Evolutionary conservation across 1,140 invertebrate species (phyloP).

Genomic region (Lepidotrigona ventralis): DNA sequence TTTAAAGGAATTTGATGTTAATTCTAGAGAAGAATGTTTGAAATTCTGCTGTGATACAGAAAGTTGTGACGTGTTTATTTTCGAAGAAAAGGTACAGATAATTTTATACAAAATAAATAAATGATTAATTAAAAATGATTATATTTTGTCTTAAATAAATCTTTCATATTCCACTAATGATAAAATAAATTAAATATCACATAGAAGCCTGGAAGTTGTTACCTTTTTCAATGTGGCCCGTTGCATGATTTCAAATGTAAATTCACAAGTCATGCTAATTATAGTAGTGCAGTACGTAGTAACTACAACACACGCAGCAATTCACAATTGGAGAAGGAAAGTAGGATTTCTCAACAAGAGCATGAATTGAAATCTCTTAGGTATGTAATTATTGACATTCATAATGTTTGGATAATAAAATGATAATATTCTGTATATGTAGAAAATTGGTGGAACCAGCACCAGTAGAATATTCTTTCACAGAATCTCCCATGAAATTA

Average conservation of each 20-base stretch:
- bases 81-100: slow-evolving; percentile 90
- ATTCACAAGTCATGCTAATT: slow-evolving; percentile 93
- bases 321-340: slow-evolving; percentile 85
- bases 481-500: slow-evolving; percentile 60
- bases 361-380: slow-evolving; percentile 88
- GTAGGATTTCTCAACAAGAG: slow-evolving; percentile 88
- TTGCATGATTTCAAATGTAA: slow-evolving; percentile 95
- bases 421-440: slow-evolving; percentile 12
- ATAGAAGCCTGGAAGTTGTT: slow-evolving; percentile 93
- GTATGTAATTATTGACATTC: slow-evolving; percentile 72
- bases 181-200: slow-evolving; percentile 28
- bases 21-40: slow-evolving; percentile 89
- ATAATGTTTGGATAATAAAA: slow-evolving; percentile 14
- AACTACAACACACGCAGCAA: slow-evolving; percentile 81
- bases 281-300: slow-evolving; percentile 92
- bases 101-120: slow-evolving; percentile 21
- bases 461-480: slow-evolving; percentile 68
- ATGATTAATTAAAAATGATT: slow-evolving; percentile 17
- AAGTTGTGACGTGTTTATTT: slow-evolving; percentile 94
- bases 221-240: slow-evolving; percentile 94
- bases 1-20: slow-evolving; percentile 90
- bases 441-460: slow-evolving; percentile 62
- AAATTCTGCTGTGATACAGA: slow-evolving; percentile 92
- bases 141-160: background rate
- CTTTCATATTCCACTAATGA: background rate